A percentile compares a stretch with the other conserved stretches of the same genome.
Evolutionary conservation across 2,888 invertebrate species (phyloP).

Genomic region (Apotomis capreana): DNA sequence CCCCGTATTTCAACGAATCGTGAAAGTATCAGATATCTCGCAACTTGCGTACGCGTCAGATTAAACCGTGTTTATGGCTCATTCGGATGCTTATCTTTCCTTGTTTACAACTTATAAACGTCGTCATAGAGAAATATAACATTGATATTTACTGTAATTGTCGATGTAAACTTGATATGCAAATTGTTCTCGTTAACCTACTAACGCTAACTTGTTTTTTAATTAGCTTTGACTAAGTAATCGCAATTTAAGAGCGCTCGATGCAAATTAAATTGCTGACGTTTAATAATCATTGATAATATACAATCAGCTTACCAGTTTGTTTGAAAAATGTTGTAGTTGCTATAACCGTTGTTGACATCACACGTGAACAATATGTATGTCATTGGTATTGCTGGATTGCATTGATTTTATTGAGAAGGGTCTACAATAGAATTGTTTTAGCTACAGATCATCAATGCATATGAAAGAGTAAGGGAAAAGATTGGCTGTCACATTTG

Average conservation of each 20-base stretch:
- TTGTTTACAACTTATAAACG: slow-evolving; percentile 26
- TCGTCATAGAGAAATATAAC: slow-evolving; percentile 5
- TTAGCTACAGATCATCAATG: too few species aligned
- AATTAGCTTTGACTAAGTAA: slow-evolving; percentile 14
- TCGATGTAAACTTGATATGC: slow-evolving; percentile 13
- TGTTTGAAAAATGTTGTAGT: background rate
- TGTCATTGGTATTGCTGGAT: too few species aligned
- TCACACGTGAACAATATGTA: too few species aligned
- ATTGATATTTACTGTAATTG: slow-evolving; percentile 20
- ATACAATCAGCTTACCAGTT: slow-evolving; percentile 4
- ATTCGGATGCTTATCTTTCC: slow-evolving; percentile 19
- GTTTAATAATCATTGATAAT: slow-evolving; percentile 5
- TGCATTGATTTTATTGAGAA: too few species aligned
- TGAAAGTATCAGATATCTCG: background rate
- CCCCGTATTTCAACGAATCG: slow-evolving; percentile 1
- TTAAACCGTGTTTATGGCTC: background rate
- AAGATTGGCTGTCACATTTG: too few species aligned
- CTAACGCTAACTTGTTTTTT: background rate
- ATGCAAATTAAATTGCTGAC: slow-evolving; percentile 6
- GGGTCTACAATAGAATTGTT: too few species aligned
- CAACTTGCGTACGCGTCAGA: slow-evolving; percentile 1
- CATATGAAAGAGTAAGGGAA: too few species aligned
- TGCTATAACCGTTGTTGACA: too few species aligned
- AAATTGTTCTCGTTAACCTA: slow-evolving; percentile 15
- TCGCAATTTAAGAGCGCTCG: background rate